These are phyloP conservation scores for Penaeus monodon DNA, from an alignment of 2,888 invertebrate species.

Conservation along the genomic window DNA sequence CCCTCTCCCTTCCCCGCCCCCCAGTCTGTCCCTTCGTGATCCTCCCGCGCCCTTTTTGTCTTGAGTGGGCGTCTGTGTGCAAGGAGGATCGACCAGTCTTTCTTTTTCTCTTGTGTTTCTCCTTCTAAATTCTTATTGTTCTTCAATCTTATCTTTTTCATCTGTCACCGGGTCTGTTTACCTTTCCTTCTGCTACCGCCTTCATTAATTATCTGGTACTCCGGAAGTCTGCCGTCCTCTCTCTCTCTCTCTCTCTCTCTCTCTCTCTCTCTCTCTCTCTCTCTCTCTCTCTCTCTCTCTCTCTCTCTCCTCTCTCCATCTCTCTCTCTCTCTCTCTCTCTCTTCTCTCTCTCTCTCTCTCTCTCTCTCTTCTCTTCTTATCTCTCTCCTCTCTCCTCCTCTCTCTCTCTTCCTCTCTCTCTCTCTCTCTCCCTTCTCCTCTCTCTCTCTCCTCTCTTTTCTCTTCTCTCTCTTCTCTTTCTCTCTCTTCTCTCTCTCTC, in stretches of 20 bases:
- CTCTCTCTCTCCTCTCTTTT: neutral
- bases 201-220: too few species aligned
- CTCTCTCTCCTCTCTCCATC: neutral
- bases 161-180: too few species aligned
- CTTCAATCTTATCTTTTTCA: too few species aligned
- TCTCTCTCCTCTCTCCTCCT: neutral
- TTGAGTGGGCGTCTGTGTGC: too few species aligned
- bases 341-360: neutral
- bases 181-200: too few species aligned
- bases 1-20: neutral
- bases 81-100: too few species aligned
- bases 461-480: neutral
- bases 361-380: neutral
- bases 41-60: neutral
- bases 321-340: neutral
- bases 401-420: neutral
- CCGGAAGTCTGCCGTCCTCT: neutral
- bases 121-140: too few species aligned
- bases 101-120: too few species aligned
- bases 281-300: conserved; percentile 10
- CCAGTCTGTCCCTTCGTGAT: neutral
- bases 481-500: too few species aligned
- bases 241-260: neutral
- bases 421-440: neutral
- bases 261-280: neutral